phyloP scores from a whole-genome alignment of 2,797 vertebrate genomes.

The Helicolenus hilgendorfi region DNA sequence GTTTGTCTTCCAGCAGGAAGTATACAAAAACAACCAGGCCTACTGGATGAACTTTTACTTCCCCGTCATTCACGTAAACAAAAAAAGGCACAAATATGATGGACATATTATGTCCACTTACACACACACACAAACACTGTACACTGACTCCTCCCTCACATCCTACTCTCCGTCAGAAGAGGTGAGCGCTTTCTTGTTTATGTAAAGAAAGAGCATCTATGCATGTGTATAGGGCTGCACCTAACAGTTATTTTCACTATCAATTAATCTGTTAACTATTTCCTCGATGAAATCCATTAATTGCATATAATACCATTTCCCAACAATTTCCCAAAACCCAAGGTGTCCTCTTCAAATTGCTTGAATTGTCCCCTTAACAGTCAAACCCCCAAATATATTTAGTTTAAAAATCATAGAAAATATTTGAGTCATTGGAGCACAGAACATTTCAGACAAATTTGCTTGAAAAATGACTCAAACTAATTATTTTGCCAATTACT shows the following conservation, averaged over 20 bases:
- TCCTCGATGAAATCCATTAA: background rate
- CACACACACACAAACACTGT: background rate
- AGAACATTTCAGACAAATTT: background rate
- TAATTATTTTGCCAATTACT: background rate
- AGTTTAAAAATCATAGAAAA: background rate
- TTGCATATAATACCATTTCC: no score
- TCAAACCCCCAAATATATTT: background rate
- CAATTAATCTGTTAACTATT: background rate
- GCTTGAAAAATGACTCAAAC: background rate
- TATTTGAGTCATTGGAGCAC: background rate
- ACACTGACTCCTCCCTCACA: background rate
- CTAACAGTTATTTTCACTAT: no score
- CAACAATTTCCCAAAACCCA: background rate
- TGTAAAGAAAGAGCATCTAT: background rate
- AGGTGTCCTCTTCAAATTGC: background rate
- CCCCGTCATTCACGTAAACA: constrained; percentile 10
- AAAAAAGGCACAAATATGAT: constrained; percentile 13
- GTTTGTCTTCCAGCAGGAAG: constrained; percentile 58
- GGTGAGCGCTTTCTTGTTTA: background rate
- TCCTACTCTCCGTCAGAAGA: background rate
- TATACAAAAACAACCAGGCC: constrained; percentile 12
- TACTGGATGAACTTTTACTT: constrained; percentile 22
- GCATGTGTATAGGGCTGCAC: background rate
- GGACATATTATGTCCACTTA: background rate
- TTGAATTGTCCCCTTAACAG: background rate